Evolutionary conservation across 1,140 invertebrate species (phyloP), one percentile per base, ranked within the genome.

Genomic region (Papilio aristodemus): DNA sequence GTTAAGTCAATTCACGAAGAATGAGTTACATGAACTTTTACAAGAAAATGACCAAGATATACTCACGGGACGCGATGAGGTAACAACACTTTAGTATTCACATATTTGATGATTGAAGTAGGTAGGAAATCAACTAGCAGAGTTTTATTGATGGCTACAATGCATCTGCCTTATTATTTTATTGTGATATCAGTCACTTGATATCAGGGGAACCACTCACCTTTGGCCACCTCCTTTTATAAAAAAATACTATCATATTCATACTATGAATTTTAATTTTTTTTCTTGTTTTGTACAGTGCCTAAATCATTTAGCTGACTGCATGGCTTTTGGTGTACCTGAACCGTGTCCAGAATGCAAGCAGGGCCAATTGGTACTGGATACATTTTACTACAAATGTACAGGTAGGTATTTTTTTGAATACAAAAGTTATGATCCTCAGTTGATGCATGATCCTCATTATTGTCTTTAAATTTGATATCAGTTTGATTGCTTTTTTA

Each of bases 281-380:
- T 54, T 25, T 22, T 0, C 19, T 0, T 25, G 13, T 64, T 25
- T 19, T n/a, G n/a, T 9, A 64, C 78, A 97, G 95, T 94, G 96
- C 37, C 85, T 97, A 46, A 96, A 98, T 91, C 90, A 92, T 67
- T 80, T 98, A 1, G 93, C 95, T 11, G 98, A 99, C 91, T 91
- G 94, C 32, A 95, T 99, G 93, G 93, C 94, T 4, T 99, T 99
- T 93, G 99, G 99, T 59, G 94, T 94, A 27, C 89, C 98, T 11
- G 81, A 94, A 67, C 93, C 93, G 0, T 99, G 98, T 86, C 84
- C 93, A 5, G 94, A 96, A 79, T 99, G 99, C 84, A 94, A 94
- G 68, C 85, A 92, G 38, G 95, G 95, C 9, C 95, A 97, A 79
- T 92, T 97, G 13, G 82, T 93, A 62, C 95, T 94, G 71, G 93